Evolutionary conservation across 1,140 invertebrate genomes (phyloP).

Genomic region (Batillaria attramentaria): DNA sequence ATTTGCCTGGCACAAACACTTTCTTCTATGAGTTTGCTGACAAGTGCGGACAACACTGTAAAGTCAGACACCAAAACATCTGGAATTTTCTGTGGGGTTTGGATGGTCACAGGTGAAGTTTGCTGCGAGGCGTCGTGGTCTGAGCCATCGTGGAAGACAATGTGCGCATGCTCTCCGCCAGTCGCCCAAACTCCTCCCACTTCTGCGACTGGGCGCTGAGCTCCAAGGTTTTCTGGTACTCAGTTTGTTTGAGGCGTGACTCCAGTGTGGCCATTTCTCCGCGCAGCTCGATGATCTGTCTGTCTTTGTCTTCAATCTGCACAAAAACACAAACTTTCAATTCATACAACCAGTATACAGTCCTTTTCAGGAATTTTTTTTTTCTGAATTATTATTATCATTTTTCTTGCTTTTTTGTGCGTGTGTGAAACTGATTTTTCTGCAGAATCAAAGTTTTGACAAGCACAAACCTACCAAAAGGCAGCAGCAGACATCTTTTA

Average conservation of each 20-base stretch:
- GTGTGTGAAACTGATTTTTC: neutral
- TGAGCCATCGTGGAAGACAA: slow-evolving; percentile 65
- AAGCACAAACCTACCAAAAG: neutral
- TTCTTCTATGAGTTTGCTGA: too few relatives aligned
- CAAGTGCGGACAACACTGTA: too few relatives aligned
- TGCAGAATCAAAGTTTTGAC: neutral
- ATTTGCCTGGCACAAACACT: too few relatives aligned
- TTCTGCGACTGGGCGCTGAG: slow-evolving; percentile 64
- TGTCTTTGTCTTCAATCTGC: slow-evolving; percentile 57
- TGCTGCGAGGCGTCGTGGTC: slow-evolving; percentile 22
- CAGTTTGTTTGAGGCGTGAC: slow-evolving; percentile 50
- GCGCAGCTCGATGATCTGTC: slow-evolving; percentile 49
- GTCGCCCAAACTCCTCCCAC: slow-evolving; percentile 70
- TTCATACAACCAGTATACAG: neutral
- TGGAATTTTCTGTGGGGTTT: too few relatives aligned
- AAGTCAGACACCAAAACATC: too few relatives aligned
- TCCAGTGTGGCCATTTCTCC: slow-evolving; percentile 49
- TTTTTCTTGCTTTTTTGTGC: too few relatives aligned
- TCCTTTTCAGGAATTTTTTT: neutral
- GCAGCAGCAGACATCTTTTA: too few relatives aligned
- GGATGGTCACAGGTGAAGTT: neutral
- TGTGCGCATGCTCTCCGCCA: slow-evolving; percentile 70
- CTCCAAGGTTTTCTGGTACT: slow-evolving; percentile 66
- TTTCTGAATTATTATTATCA: neutral
- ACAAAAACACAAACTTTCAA: slow-evolving; percentile 11